phyloP scores from a whole-genome alignment of 2,113 vertebrate genomes.

The Tenebrosternarchus preto region DNA sequence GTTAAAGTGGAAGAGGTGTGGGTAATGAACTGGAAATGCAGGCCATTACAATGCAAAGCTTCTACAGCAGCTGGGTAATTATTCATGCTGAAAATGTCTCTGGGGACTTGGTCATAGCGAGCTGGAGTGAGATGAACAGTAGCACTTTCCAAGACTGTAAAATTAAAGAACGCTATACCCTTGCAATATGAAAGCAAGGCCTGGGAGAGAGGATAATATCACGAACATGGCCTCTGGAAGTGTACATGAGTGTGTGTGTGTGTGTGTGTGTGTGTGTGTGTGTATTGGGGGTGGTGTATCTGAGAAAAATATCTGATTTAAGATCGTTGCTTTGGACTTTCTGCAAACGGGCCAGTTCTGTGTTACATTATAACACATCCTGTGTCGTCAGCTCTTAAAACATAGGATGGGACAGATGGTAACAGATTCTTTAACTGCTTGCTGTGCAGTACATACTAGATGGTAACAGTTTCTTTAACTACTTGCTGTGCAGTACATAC shows the following conservation, averaged over 20 bases:
- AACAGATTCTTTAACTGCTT: not conserved
- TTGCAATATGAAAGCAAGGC: not conserved
- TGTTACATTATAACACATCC: no score
- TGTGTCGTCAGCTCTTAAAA: not conserved
- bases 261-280: not conserved
- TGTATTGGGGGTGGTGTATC: not conserved
- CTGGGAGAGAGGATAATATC: not conserved
- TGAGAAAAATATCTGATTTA: not conserved
- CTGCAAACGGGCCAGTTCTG: not conserved
- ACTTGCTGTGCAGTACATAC: not conserved
- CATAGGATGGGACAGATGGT: not conserved
- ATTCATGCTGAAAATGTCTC: slow-evolving; percentile 8
- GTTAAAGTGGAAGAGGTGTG: not conserved
- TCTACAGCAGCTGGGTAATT: slow-evolving; percentile 2
- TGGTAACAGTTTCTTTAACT: no score
- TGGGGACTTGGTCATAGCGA: not conserved
- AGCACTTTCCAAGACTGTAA: not conserved
- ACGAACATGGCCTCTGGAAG: not conserved
- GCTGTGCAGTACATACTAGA: not conserved
- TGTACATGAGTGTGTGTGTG: not conserved
- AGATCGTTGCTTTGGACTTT: not conserved
- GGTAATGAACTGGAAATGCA: not conserved
- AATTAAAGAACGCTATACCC: not conserved
- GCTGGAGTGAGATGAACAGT: not conserved
- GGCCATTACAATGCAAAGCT: not conserved